Evolutionary conservation across 2,797 vertebrate genomes (phyloP), one percentile per base, ranked within the genome.

Genomic region (Strix occidentalis): DNA sequence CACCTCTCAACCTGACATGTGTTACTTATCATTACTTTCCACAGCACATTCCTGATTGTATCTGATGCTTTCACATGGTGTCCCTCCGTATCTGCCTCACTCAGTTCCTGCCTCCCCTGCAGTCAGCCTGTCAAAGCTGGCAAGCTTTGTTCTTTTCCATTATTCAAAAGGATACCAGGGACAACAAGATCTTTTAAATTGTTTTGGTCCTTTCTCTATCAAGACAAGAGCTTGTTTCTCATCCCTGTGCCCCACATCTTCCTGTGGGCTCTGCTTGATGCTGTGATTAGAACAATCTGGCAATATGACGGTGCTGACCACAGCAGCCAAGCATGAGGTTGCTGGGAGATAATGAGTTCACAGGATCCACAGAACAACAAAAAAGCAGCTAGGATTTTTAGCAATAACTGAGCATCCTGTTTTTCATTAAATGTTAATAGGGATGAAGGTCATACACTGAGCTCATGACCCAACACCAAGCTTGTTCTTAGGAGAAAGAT

Each of bases 351-450:
- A 81, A 76, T 2, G 18, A 48, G 39, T 88, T 91, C 89, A 88
- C 57, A 88, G 48, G 39, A 61, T 24, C 33, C 50, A 91, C 18
- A 57, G 45, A 70, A 92, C 4, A 31, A 24, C 14, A 45, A 24
- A 5, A 39, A 21, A 48, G 14, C 21, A 86, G 37, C 12, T 35
- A 74, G 45, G 25, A 48, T 46, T 91, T 94, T 89, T 53, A 68
- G 78, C 90, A 91, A 91, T 82, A 78, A 87, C 54, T 6, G 31
- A 87, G n/a, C n/a, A 80, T 87, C 65, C 54, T 81, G 61, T 6
- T 87, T 95, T 86, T 84, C 64, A 72, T 93, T 84, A 90, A 24
- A 84, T 87, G 89, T 94, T 91, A 84, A 84, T 61, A 21, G 41
- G 4, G 28, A 50, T 72, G 77, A 70, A 95, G 66, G 70, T 96